phyloP scores from a whole-genome alignment of 2,113 vertebrate species.

The Thymallus thymallus region DNA sequence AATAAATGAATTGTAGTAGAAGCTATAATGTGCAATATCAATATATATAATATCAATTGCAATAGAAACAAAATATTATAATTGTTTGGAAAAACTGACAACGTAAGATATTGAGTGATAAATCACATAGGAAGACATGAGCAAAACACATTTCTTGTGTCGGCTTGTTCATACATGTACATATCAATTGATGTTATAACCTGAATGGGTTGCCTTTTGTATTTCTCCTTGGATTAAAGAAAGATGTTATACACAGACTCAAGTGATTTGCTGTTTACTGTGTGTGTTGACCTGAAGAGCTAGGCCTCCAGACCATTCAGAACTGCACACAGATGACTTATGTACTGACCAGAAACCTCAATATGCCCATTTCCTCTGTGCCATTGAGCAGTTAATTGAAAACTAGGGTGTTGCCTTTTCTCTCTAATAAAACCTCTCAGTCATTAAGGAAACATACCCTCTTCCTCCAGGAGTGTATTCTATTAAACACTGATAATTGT shows the following conservation, averaged over 20 bases:
- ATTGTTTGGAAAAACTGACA: too few relatives aligned
- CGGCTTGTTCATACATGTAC: background rate
- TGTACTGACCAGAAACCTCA: background rate
- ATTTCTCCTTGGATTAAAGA: background rate
- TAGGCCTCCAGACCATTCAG: background rate
- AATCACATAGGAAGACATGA: background rate
- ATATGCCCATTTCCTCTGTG: background rate
- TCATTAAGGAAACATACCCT: background rate
- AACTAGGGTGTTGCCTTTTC: background rate
- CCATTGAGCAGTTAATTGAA: background rate
- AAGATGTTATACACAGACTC: background rate
- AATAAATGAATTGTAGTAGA: background rate
- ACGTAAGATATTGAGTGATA: too few relatives aligned
- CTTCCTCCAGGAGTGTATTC: background rate
- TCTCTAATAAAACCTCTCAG: background rate
- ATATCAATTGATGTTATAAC: background rate
- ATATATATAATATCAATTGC: too few relatives aligned
- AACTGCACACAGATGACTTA: background rate
- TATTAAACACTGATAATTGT: background rate
- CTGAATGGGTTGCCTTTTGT: background rate
- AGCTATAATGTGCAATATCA: background rate
- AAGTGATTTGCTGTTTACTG: background rate
- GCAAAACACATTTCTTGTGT: background rate
- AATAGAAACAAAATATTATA: background rate
- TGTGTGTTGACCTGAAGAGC: too few relatives aligned